Conservation (phyloP, 2,113 vertebrate genomes). For the Elanoides forficatus region DNA sequence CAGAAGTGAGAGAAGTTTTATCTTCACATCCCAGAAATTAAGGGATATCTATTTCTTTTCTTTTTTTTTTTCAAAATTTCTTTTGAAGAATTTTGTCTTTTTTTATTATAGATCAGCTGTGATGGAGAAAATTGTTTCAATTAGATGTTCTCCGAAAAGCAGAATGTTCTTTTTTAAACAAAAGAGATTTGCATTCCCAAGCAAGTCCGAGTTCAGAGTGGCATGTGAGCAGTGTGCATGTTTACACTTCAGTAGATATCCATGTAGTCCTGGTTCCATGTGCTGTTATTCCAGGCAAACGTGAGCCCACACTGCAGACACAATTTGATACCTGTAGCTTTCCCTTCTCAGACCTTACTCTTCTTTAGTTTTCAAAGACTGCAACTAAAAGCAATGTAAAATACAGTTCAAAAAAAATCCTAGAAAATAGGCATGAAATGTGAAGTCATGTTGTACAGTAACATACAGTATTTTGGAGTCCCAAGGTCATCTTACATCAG, state of each 20-base stretch:
- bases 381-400: not conserved
- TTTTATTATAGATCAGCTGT: slow-evolving; percentile 55
- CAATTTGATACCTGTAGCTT: not conserved
- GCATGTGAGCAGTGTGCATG: slow-evolving; percentile 60
- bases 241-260: slow-evolving; percentile 71
- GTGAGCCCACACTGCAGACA: not conserved
- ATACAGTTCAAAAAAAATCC: not conserved
- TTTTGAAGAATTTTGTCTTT: slow-evolving; percentile 56
- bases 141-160: slow-evolving; percentile 60
- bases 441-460: not conserved
- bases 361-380: not conserved
- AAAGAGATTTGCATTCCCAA: slow-evolving; percentile 72
- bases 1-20: slow-evolving; percentile 23
- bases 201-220: slow-evolving; percentile 64
- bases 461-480: not conserved
- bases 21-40: slow-evolving; percentile 35
- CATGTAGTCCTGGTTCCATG: slow-evolving; percentile 62
- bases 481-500: not conserved
- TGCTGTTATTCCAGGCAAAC: slow-evolving; percentile 59
- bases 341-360: not conserved
- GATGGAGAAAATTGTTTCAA: slow-evolving; percentile 65
- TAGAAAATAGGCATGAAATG: not conserved
- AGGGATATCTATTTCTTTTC: not conserved
- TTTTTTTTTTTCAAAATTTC: slow-evolving; percentile 11
- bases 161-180: slow-evolving; percentile 60